phyloP scores from a whole-genome alignment of 1,140 invertebrate genomes.

The Microvelia longipes region DNA sequence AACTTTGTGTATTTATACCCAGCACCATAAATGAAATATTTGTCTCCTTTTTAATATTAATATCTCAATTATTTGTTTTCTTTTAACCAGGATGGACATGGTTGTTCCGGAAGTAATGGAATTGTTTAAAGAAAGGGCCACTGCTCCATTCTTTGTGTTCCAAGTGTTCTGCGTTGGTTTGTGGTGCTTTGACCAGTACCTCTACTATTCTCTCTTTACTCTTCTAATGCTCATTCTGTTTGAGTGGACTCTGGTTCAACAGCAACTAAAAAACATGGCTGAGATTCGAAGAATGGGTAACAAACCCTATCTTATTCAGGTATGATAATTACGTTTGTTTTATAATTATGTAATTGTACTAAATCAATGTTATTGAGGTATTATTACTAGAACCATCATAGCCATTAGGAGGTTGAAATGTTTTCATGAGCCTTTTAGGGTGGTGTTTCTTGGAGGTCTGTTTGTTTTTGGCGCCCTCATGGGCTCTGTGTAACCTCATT shows the following conservation, averaged over 20 bases:
- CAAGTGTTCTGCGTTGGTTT: conserved; percentile 91
- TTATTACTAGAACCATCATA: too few relatives aligned
- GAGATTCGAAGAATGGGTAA: conserved; percentile 99
- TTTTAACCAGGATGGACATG: conserved; percentile 70
- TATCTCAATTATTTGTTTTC: conserved; percentile 14
- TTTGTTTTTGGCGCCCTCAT: too few relatives aligned
- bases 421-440: conserved; percentile 11
- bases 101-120: conserved; percentile 92
- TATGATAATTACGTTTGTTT: conserved; percentile 22
- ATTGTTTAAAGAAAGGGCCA: conserved; percentile 91
- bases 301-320: conserved; percentile 79
- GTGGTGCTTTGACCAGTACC: conserved; percentile 98
- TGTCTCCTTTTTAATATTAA: too few relatives aligned
- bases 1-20: too few relatives aligned
- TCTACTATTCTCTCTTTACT: conserved; percentile 96
- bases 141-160: conserved; percentile 96
- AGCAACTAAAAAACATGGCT: conserved; percentile 95
- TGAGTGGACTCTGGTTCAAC: conserved; percentile 95
- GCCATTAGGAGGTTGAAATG: background rate
- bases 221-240: conserved; percentile 94
- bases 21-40: too few relatives aligned
- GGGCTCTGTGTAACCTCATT: too few relatives aligned
- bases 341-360: background rate
- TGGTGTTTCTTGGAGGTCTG: too few relatives aligned
- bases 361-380: too few relatives aligned